Percentiles rank a stretch among this genome's conserved stretches.
phyloP scores from a whole-genome alignment of 2,113 vertebrate species.

The Periophthalmodon schlosseri region DNA sequence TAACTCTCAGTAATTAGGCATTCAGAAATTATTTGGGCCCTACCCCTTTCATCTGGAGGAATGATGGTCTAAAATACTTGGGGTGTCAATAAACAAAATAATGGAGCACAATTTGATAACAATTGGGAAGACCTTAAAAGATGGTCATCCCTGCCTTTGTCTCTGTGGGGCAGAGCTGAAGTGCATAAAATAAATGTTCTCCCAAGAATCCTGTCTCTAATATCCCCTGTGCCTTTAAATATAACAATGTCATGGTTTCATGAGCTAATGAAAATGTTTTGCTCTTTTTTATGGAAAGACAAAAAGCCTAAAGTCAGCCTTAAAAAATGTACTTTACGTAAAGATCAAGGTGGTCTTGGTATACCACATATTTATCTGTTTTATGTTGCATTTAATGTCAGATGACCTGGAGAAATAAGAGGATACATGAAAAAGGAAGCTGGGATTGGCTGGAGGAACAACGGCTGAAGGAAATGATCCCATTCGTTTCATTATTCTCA shows the following conservation, averaged over 20 bases:
- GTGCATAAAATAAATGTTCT: not conserved
- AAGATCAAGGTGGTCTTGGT: not conserved
- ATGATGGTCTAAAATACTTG: not conserved
- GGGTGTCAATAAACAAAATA: not conserved
- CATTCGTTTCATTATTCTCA: not conserved
- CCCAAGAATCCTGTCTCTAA: not conserved
- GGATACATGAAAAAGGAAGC: not conserved
- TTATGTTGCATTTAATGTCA: not conserved
- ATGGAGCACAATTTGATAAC: not conserved
- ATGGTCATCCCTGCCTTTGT: not conserved
- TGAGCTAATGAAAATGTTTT: not conserved
- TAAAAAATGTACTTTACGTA: not conserved
- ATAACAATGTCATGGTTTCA: not conserved
- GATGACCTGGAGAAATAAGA: not conserved
- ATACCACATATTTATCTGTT: not conserved
- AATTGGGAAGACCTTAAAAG: not conserved
- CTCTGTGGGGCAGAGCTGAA: not conserved
- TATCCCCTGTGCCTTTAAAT: not conserved
- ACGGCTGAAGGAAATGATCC: not conserved
- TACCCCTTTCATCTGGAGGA: not conserved
- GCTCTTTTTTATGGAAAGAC: not conserved
- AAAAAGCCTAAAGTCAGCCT: not conserved
- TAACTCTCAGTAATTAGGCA: not conserved
- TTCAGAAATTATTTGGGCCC: not conserved
- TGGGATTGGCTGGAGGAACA: conserved; percentile 2